Evolutionary conservation across 2,113 vertebrate species (phyloP), one percentile per base, ranked within the genome.

Genomic region (Heteronetta atricapilla): DNA sequence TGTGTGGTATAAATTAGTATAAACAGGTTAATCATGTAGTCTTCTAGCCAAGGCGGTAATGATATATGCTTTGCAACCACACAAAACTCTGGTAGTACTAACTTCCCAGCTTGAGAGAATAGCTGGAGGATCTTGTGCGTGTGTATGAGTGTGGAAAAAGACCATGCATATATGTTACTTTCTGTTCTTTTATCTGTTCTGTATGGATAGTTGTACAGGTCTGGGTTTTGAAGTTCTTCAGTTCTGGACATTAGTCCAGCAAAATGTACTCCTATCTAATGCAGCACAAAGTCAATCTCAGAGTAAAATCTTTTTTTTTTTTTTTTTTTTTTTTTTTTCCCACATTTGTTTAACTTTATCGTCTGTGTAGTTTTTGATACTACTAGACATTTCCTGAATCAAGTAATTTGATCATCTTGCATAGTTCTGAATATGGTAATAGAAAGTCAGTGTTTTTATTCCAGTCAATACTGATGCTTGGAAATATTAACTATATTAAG

Each of bases 261-360:
- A 82, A 72, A 77, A 44, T 9, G 48, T 13, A 38, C 6, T 48
- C 17, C 23, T 70, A 4, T 31, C 11, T 67, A 72, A 63, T 55
- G 28, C 16, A 46, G 50, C 31, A 46, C 6, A 58, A 44, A 8
- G 9, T 50, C 46, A 62, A 44, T 69, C 14, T 82, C 25, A 42
- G 20, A 67, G n/a, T 68, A 56, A 91, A 85, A 89, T 33, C 3
- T 42, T 26, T 0, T 25, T 2, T 3, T 3, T 33, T 58, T 46
- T 2, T 3, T 3, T 33, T 58, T 46, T n/a, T 18, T 46, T 46
- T 23, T 0, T 25, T 2, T 3, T 3, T 33, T 58, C 46, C 31
- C 22, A 36, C 18, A 33, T 53, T 0, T 58, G 3, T 46, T 1
- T 38, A 23, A 52, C 63, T 88, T 34, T 29, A 21, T 79, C 75